Conservation (phyloP, 2,888 invertebrate genomes). For the Incurvaria masculella region DNA sequence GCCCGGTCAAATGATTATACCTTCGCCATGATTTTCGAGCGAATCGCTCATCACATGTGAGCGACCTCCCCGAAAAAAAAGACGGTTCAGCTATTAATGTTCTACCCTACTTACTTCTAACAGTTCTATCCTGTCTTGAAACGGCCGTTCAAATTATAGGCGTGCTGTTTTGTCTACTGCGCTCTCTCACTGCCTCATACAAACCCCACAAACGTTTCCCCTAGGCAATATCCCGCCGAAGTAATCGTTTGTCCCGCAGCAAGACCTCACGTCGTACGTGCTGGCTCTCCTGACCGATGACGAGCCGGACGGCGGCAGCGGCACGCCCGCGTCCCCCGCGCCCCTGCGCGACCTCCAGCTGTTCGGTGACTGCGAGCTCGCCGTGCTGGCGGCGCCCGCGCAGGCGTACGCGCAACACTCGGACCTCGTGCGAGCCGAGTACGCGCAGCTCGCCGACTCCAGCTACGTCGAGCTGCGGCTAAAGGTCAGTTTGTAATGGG, state of each 20-base stretch:
- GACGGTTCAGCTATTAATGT: too few species aligned
- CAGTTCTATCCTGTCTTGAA: too few species aligned
- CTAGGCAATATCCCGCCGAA: background rate
- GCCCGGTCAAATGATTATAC: too few species aligned
- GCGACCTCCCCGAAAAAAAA: too few species aligned
- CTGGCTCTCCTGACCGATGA: conserved; percentile 44
- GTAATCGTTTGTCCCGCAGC: conserved; percentile 30
- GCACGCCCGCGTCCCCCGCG: conserved; percentile 2
- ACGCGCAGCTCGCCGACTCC: conserved; percentile 27
- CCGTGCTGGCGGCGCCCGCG: conserved; percentile 34
- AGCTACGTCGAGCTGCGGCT: conserved; percentile 37
- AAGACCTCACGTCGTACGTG: conserved; percentile 41
- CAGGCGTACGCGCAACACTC: conserved; percentile 42
- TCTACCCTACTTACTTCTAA: too few species aligned
- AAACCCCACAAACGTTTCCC: too few species aligned
- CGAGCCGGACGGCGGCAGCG: conserved; percentile 22
- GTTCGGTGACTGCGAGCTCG: conserved; percentile 45
- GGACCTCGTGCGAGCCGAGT: conserved; percentile 38
- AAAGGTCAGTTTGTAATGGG: conserved; percentile 27
- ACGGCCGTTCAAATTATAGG: too few species aligned
- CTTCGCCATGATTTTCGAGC: too few species aligned
- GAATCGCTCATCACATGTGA: too few species aligned
- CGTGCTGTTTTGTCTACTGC: too few species aligned
- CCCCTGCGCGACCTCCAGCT: conserved; percentile 25
- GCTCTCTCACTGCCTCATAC: too few species aligned